phyloP scores from a whole-genome alignment of 2,113 vertebrate species.

The Gymnogyps californianus region DNA sequence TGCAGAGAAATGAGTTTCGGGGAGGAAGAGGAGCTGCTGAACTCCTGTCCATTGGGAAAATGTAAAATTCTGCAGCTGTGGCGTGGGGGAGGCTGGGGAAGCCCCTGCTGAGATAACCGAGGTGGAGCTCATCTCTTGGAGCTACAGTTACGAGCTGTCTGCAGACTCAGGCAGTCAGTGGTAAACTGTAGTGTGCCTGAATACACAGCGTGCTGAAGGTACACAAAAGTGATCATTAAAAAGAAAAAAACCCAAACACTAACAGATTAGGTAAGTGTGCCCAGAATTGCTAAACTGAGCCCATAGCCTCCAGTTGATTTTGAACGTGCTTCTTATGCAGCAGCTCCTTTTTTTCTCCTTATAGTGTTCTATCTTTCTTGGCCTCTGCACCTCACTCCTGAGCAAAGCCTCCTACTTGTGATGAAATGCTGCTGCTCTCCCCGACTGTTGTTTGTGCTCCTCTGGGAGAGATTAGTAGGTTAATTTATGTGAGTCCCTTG shows the following conservation, averaged over 20 bases:
- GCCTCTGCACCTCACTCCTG: background rate
- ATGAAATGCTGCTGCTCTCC: background rate
- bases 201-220: background rate
- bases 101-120: background rate
- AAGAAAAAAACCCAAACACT: background rate
- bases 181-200: background rate
- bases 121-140: background rate
- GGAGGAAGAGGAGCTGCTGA: background rate
- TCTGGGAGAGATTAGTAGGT: background rate
- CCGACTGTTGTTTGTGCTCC: background rate
- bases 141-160: background rate
- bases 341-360: background rate
- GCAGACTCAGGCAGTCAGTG: background rate
- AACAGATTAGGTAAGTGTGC: background rate
- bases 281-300: background rate
- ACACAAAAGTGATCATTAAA: background rate
- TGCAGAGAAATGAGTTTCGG: background rate
- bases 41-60: background rate
- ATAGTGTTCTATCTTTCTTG: background rate
- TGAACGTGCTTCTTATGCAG: background rate
- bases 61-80: background rate
- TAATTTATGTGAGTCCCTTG: constrained; percentile 15
- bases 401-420: background rate
- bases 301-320: background rate
- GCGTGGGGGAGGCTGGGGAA: background rate